Evolutionary conservation across 2,888 invertebrate genomes (phyloP).

Genomic region (Belgica antarctica): DNA sequence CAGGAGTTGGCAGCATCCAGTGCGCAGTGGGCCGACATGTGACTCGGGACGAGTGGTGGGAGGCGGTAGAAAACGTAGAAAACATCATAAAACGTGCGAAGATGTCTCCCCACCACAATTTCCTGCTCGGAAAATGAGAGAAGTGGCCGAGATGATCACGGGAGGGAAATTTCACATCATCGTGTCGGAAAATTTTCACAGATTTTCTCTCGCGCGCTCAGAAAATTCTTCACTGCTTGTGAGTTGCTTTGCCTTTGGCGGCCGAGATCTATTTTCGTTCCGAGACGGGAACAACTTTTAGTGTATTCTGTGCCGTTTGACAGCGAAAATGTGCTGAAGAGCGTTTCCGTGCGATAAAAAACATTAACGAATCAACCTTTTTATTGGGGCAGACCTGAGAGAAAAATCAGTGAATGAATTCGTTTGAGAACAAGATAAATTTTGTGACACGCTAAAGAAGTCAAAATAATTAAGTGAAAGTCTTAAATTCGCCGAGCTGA

Average conservation of each 20-base stretch:
- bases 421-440: background rate
- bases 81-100: slow-evolving; percentile 1
- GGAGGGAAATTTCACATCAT: slow-evolving; percentile 20
- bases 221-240: slow-evolving; percentile 24
- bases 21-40: slow-evolving; percentile 23
- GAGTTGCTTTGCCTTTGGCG: background rate
- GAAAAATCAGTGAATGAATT: background rate
- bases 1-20: background rate
- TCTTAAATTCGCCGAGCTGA: background rate
- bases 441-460: background rate
- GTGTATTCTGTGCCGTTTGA: slow-evolving; percentile 41
- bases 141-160: slow-evolving; percentile 6
- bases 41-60: background rate
- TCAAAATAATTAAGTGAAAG: too few relatives aligned
- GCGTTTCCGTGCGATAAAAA: slow-evolving; percentile 24
- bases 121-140: slow-evolving; percentile 1
- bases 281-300: slow-evolving; percentile 29
- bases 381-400: background rate
- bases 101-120: slow-evolving; percentile 37
- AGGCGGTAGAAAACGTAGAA: slow-evolving; percentile 25
- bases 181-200: background rate
- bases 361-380: slow-evolving; percentile 4
- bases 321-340: slow-evolving; percentile 40
- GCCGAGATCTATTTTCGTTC: slow-evolving; percentile 35
- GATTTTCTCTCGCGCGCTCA: slow-evolving; percentile 21